These are phyloP conservation scores for Dinoponera quadriceps DNA, from an alignment of 1,140 invertebrate genomes.

Conservation along the genomic window DNA sequence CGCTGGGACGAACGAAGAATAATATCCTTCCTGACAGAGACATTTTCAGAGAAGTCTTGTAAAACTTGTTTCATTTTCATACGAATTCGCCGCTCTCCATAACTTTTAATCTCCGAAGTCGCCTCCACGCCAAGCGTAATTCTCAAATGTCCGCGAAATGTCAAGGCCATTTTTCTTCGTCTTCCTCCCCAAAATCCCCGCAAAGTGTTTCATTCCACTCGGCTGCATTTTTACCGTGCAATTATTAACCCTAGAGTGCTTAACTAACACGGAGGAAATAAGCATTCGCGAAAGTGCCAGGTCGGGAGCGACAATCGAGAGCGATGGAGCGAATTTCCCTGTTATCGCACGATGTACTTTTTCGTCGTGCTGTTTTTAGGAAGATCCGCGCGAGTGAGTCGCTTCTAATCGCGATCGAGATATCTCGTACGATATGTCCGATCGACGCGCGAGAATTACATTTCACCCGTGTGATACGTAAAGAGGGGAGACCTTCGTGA, in stretches of 20 bases:
- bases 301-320: constrained; percentile 5
- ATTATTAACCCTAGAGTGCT: constrained; percentile 20
- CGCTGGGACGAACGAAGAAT: constrained; percentile 63
- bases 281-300: constrained; percentile 14
- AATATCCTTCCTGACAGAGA: constrained; percentile 65
- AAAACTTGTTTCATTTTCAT: constrained; percentile 69
- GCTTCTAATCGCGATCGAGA: no score
- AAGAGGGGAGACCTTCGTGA: background rate
- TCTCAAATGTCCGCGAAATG: constrained; percentile 45
- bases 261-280: background rate
- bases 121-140: constrained; percentile 20
- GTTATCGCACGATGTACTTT: no score
- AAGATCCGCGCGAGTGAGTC: no score
- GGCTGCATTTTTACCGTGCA: constrained; percentile 17
- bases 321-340: no score
- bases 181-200: constrained; percentile 31
- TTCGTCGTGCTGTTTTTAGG: no score
- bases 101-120: constrained; percentile 60
- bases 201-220: constrained; percentile 34
- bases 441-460: constrained; percentile 40
- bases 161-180: constrained; percentile 55
- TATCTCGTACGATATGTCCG: background rate
- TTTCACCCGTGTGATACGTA: constrained; percentile 28
- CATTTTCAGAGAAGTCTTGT: constrained; percentile 65
- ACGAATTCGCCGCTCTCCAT: constrained; percentile 33